Conservation (phyloP, 2,888 invertebrate genomes). For the Drymonia ruficornis region DNA sequence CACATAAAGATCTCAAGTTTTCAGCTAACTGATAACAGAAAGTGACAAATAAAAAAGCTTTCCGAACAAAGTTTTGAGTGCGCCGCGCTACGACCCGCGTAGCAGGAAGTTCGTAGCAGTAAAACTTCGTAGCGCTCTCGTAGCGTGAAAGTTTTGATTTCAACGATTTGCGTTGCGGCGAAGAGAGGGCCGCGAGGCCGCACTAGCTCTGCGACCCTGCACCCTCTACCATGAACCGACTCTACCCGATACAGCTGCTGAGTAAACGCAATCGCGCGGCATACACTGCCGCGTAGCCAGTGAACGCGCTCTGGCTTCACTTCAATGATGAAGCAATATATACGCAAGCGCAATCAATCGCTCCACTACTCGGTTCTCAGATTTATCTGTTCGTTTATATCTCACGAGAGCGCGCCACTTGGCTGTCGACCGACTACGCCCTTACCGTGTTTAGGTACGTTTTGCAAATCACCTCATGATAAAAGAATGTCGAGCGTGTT, state of each 20-base stretch:
- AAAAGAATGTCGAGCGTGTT: constrained; percentile 53
- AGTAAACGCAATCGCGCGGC: constrained; percentile 4
- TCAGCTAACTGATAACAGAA: constrained; percentile 76
- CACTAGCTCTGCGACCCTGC: constrained; percentile 74
- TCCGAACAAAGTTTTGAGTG: constrained; percentile 82
- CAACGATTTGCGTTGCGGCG: constrained; percentile 84
- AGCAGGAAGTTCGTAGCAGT: constrained; percentile 85
- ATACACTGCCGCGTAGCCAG: constrained; percentile 43
- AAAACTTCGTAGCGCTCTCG: constrained; percentile 84
- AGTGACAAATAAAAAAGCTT: constrained; percentile 83
- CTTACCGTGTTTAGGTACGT: constrained; percentile 71
- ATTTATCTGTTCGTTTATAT: constrained; percentile 80
- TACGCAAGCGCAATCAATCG: constrained; percentile 10
- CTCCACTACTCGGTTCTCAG: constrained; percentile 45
- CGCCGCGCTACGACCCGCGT: constrained; percentile 77
- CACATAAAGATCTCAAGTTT: constrained; percentile 64
- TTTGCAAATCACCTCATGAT: constrained; percentile 65
- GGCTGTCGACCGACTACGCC: constrained; percentile 73
- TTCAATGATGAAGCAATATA: constrained; percentile 54
- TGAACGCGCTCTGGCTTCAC: fast-evolving
- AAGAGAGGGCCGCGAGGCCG: constrained; percentile 79
- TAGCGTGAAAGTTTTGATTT: constrained; percentile 85
- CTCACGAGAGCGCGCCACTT: constrained; percentile 83
- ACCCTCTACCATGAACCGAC: constrained; percentile 43
- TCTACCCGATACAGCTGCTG: constrained; percentile 13